A percentile compares a stretch with the other conserved stretches of the same genome.
Conservation (phyloP, 2,888 invertebrate genomes). For the Pycnomerus fuliginosus region DNA sequence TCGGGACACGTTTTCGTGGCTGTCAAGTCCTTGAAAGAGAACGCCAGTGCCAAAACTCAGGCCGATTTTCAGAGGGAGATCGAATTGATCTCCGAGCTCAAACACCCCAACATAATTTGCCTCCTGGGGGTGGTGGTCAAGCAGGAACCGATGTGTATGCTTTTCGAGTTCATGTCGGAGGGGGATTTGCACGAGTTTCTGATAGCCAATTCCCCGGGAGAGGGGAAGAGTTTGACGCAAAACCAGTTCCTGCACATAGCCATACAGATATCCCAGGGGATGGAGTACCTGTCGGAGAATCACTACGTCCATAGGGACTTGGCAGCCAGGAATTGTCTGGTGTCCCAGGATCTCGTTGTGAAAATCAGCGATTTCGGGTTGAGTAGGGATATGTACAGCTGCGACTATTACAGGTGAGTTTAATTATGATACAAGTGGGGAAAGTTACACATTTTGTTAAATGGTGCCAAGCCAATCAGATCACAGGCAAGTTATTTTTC, state of each 20-base stretch:
- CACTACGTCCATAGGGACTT: conserved; percentile 97
- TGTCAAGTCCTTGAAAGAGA: conserved; percentile 92
- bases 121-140: conserved; percentile 88
- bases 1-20: conserved; percentile 80
- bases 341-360: conserved; percentile 90
- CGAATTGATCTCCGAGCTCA: conserved; percentile 89
- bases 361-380: conserved; percentile 98
- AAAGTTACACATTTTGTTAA: no score
- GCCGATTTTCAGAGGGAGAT: conserved; percentile 93
- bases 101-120: conserved; percentile 95
- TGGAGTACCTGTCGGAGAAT: conserved; percentile 85
- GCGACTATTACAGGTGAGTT: conserved; percentile 79
- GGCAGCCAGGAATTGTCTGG: conserved; percentile 94
- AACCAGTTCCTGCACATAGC: conserved; percentile 89
- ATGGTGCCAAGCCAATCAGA: no score
- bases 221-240: conserved; percentile 74
- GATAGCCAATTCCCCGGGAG: conserved; percentile 85
- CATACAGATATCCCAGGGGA: conserved; percentile 79
- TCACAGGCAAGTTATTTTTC: no score
- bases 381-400: conserved; percentile 88
- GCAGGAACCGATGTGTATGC: conserved; percentile 90
- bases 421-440: no score
- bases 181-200: conserved; percentile 97
- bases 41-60: conserved; percentile 87
- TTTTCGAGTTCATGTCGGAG: conserved; percentile 95